Conservation (phyloP, 2,113 vertebrate genomes). For the Aythya baeri region DNA sequence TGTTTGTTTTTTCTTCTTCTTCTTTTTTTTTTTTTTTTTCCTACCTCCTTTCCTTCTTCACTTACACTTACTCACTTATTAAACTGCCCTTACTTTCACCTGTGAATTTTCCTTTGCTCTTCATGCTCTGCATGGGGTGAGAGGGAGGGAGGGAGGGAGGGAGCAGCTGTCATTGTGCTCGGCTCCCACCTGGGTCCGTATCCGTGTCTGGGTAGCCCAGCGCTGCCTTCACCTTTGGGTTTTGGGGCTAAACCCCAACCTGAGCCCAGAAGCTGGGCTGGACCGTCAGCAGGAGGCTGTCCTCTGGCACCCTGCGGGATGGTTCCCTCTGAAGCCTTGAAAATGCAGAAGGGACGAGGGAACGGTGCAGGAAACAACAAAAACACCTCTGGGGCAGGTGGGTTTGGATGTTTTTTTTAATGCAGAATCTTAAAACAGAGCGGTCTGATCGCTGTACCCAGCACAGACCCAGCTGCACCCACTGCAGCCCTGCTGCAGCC, state of each 20-base stretch:
- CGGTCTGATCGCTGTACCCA: background rate
- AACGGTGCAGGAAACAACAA: fast-evolving
- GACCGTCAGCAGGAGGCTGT: fast-evolving
- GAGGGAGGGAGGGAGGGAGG: background rate
- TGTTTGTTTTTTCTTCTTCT: background rate
- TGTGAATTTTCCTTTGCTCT: background rate
- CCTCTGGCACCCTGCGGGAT: background rate
- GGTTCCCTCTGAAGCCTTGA: background rate
- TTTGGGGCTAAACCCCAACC: background rate
- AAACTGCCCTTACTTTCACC: background rate
- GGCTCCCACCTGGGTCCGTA: background rate
- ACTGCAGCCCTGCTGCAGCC: background rate
- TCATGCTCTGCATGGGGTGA: background rate
- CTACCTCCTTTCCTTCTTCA: background rate
- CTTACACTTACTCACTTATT: background rate
- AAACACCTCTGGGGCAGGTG: fast-evolving
- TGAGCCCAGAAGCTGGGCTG: background rate
- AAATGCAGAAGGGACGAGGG: fast-evolving
- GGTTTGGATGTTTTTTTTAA: background rate
- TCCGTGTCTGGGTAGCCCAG: fast-evolving
- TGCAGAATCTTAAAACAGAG: background rate
- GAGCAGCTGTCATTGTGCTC: background rate
- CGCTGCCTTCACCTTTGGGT: background rate
- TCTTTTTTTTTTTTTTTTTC: no score
- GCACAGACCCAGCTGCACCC: background rate